Evolutionary conservation across 53 echinoderm and acorn worm genomes (phyloP).

Genomic region (Zoroaster sp.): DNA sequence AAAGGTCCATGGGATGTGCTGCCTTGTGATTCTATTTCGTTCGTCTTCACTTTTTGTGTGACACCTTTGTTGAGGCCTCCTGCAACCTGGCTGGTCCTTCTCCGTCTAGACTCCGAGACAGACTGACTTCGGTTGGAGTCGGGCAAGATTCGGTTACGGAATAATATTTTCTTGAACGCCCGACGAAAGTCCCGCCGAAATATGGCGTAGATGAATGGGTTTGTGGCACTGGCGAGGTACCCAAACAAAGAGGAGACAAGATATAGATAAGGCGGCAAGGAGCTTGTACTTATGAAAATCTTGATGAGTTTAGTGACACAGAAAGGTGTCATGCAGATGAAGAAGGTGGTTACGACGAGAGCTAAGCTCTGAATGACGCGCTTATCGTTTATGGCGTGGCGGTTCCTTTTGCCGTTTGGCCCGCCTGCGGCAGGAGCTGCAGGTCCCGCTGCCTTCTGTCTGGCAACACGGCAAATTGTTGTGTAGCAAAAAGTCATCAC

Average conservation of each 20-base stretch:
- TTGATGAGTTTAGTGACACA: constrained; percentile 72
- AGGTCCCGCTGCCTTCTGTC: constrained; percentile 19
- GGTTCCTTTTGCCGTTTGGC: not conserved
- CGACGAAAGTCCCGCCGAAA: constrained; percentile 62
- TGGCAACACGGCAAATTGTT: constrained; percentile 38
- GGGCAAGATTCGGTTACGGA: constrained; percentile 20
- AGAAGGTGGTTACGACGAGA: constrained; percentile 55
- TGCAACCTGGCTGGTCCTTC: not conserved
- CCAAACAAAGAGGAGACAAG: constrained; percentile 33
- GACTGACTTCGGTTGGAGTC: not conserved
- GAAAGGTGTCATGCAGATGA: constrained; percentile 65
- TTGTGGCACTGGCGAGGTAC: constrained; percentile 65
- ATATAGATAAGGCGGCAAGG: constrained; percentile 35
- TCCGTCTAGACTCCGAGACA: constrained; percentile 2
- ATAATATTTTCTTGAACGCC: constrained; percentile 41
- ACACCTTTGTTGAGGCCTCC: not conserved
- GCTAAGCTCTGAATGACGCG: constrained; percentile 40
- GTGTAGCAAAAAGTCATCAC: constrained; percentile 46
- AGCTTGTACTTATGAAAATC: constrained; percentile 24
- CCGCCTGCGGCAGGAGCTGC: not conserved
- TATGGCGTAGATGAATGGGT: constrained; percentile 68
- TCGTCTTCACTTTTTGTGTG: too few relatives aligned
- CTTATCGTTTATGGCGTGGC: constrained; percentile 7
- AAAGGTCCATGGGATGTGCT: too few relatives aligned
- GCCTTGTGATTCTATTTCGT: too few relatives aligned